phyloP scores from a whole-genome alignment of 2,113 vertebrate genomes.

The Gasterosteus nipponicus region DNA sequence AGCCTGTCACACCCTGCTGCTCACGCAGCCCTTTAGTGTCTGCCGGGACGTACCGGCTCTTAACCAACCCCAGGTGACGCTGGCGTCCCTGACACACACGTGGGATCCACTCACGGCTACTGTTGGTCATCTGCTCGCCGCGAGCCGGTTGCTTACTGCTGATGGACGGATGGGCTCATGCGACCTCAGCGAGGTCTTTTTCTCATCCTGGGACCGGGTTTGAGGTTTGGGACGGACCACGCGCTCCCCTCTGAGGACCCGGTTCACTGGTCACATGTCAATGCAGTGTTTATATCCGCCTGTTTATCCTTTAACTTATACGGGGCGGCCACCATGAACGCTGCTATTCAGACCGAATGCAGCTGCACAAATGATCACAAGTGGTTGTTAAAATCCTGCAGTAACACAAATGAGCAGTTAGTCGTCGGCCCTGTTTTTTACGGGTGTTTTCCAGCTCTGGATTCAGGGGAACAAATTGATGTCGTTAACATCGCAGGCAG shows the following conservation, averaged over 20 bases:
- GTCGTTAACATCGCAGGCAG: conserved; percentile 3
- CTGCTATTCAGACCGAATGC: background rate
- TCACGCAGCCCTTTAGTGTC: too few species aligned
- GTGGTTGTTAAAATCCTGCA: background rate
- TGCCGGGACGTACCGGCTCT: too few species aligned
- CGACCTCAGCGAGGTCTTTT: background rate
- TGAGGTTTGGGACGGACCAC: too few species aligned
- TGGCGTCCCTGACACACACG: too few species aligned
- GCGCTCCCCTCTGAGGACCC: too few species aligned
- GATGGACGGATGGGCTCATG: background rate
- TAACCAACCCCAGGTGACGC: too few species aligned
- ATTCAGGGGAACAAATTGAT: conserved; percentile 11
- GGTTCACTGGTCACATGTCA: too few species aligned
- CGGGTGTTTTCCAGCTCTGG: background rate
- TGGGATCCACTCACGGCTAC: too few species aligned
- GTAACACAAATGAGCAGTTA: conserved; percentile 1
- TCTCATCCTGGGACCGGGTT: background rate
- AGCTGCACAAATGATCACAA: background rate
- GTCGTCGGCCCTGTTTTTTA: background rate
- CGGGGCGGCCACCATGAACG: background rate
- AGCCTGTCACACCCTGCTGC: too few species aligned
- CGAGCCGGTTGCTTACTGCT: background rate
- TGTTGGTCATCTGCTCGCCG: too few species aligned
- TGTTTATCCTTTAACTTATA: background rate
- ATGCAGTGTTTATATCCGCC: background rate